Evolutionary conservation across 1,140 invertebrate genomes (phyloP).

Genomic region (Hypothenemus hampei): DNA sequence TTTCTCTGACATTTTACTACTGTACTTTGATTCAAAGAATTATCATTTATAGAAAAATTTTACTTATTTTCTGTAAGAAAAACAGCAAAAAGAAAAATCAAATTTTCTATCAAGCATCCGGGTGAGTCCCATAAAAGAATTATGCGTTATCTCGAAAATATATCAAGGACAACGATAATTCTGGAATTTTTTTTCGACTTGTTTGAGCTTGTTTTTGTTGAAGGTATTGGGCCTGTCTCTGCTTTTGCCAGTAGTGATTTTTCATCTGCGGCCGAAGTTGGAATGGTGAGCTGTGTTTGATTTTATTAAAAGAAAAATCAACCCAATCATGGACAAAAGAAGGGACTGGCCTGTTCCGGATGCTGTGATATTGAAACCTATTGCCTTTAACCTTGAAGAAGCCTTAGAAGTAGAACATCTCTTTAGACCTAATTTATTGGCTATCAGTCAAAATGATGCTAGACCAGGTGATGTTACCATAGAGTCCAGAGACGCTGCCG

Average conservation of each 20-base stretch:
- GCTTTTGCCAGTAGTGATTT: constrained; percentile 34
- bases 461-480: constrained; percentile 33
- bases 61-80: too few species aligned
- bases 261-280: constrained; percentile 27
- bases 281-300: constrained; percentile 27
- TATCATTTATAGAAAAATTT: too few species aligned
- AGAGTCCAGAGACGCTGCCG: constrained; percentile 26
- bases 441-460: constrained; percentile 25
- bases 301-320: constrained; percentile 14
- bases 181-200: too few species aligned
- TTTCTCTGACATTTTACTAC: too few species aligned
- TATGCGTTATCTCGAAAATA: too few species aligned
- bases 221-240: constrained; percentile 37
- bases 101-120: too few species aligned
- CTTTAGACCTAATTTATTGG: constrained; percentile 29
- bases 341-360: constrained; percentile 35
- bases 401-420: constrained; percentile 27
- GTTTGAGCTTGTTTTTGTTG: constrained; percentile 11
- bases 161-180: too few species aligned
- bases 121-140: too few species aligned
- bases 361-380: constrained; percentile 31
- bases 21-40: too few species aligned
- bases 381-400: constrained; percentile 33
- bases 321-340: constrained; percentile 33
- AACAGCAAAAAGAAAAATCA: too few species aligned